Conservation (phyloP, 2,797 vertebrate species). For the Zalophus californianus region DNA sequence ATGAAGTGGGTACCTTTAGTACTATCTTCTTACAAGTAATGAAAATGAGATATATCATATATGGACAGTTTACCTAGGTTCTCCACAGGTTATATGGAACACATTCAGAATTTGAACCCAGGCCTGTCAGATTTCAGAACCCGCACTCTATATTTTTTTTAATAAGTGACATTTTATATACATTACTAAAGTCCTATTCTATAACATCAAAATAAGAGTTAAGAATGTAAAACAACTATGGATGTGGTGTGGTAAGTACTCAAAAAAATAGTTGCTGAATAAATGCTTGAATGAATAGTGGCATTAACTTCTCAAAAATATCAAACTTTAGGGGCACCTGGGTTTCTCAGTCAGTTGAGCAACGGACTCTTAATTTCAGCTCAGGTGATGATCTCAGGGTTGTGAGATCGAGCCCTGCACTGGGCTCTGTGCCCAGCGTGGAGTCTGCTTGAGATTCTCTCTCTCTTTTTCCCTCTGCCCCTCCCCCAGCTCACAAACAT, state of each 20-base stretch:
- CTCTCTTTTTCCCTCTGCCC: not conserved
- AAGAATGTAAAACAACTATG: not conserved
- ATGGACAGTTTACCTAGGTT: not conserved
- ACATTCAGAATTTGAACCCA: not conserved
- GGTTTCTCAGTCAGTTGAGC: not conserved
- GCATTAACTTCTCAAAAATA: not conserved
- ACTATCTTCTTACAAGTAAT: not conserved
- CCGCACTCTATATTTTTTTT: not conserved
- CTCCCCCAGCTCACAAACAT: not conserved
- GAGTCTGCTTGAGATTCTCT: not conserved
- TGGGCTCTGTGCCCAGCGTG: rapidly evolving
- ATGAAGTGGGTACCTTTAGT: not conserved
- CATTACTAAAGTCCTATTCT: not conserved
- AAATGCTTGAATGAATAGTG: not conserved
- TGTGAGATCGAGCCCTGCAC: not conserved
- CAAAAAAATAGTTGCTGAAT: not conserved
- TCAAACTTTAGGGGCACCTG: not conserved
- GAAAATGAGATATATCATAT: not conserved
- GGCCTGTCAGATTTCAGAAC: not conserved
- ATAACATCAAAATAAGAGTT: not conserved
- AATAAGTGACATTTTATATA: not conserved
- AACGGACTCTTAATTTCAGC: not conserved
- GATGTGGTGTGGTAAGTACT: not conserved
- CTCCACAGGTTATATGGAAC: not conserved
- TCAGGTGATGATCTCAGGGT: not conserved